phyloP scores from a whole-genome alignment of 2,797 vertebrate species.

The Loris lydekkerianus region DNA sequence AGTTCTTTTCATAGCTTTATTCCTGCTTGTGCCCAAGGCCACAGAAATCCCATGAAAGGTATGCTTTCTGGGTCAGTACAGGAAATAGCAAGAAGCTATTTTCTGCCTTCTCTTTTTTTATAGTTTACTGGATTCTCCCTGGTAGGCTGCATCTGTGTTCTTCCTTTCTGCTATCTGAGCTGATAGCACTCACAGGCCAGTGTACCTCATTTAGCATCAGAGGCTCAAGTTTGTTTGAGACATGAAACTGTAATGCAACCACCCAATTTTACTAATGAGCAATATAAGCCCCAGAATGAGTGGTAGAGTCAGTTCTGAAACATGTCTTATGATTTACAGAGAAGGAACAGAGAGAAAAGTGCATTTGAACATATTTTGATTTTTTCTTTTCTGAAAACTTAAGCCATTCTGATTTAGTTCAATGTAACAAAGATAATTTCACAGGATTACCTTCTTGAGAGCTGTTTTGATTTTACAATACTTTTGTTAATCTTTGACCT shows the following conservation, averaged over 20 bases:
- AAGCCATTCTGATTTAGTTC: neutral
- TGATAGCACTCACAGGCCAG: neutral
- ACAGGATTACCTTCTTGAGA: neutral
- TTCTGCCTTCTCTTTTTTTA: neutral
- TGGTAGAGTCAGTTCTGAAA: neutral
- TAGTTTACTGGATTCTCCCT: neutral
- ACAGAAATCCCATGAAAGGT: neutral
- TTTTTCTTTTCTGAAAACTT: neutral
- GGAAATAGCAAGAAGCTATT: neutral
- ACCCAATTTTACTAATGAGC: neutral
- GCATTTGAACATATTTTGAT: neutral
- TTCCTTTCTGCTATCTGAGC: neutral
- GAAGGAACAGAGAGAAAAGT: neutral
- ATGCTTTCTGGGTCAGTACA: neutral
- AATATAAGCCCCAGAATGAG: neutral
- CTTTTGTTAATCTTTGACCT: neutral
- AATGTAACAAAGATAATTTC: neutral
- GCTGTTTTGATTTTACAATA: slow-evolving; percentile 1
- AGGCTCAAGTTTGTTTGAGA: neutral
- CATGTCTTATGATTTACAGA: neutral
- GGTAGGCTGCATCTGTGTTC: neutral
- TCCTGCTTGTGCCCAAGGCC: neutral
- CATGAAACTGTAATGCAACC: neutral
- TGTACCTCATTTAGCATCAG: neutral
- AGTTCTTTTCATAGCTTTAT: neutral